These are phyloP conservation scores for Cryptoprocta ferox DNA, from an alignment of 2,797 vertebrate species.

Conservation along the genomic window DNA sequence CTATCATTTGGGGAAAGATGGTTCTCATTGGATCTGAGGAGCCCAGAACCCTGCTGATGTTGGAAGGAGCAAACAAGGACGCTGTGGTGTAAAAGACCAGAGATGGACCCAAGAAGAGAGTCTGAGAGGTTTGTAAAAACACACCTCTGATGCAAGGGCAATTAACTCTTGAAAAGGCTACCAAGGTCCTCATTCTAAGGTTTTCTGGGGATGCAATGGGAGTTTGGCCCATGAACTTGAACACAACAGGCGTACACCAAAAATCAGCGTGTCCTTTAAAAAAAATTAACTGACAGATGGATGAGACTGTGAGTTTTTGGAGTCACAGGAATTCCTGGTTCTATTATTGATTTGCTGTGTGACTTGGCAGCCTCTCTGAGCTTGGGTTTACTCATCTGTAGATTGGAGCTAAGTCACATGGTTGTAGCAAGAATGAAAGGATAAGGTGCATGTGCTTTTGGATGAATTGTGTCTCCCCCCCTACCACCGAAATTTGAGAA, in stretches of 20 bases:
- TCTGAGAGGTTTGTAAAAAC: neutral
- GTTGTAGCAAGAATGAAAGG: neutral
- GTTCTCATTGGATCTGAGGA: neutral
- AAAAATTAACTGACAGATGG: neutral
- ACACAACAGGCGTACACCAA: neutral
- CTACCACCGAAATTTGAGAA: neutral
- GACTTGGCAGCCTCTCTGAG: neutral
- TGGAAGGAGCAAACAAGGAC: neutral
- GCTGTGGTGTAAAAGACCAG: neutral
- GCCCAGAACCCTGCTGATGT: neutral
- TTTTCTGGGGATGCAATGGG: neutral
- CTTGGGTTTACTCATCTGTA: neutral
- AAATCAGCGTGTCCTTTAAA: neutral
- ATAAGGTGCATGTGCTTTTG: neutral
- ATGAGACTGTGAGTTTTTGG: neutral
- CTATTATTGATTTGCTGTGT: neutral
- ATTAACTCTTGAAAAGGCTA: neutral
- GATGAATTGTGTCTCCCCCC: neutral
- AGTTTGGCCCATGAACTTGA: neutral
- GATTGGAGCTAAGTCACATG: neutral
- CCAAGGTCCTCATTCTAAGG: neutral
- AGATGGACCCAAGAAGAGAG: neutral
- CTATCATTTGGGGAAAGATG: neutral
- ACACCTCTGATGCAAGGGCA: neutral
- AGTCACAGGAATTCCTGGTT: neutral